Conservation (phyloP, 2,888 invertebrate species). For the Pilophorus perplexus region DNA sequence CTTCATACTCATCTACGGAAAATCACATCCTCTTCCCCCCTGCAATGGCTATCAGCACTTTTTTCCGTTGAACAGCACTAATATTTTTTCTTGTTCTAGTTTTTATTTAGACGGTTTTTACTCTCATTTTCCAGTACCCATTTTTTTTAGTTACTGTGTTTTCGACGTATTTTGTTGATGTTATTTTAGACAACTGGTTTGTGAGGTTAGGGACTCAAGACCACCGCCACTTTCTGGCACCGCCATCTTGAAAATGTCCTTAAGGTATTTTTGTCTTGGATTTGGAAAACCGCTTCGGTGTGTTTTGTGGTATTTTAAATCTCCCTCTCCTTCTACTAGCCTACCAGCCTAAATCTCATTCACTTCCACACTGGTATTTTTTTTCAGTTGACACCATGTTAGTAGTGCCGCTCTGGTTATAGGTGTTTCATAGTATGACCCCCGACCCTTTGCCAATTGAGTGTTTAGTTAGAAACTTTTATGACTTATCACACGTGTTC, state of each 20-base stretch:
- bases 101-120: conserved; percentile 1
- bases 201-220: conserved; percentile 39
- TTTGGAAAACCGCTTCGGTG: conserved; percentile 35
- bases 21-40: neutral
- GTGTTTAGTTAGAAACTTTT: too few species aligned
- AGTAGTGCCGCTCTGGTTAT: too few species aligned
- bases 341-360: too few species aligned
- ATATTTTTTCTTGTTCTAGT: conserved; percentile 5
- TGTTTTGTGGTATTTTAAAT: conserved; percentile 21
- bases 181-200: conserved; percentile 40
- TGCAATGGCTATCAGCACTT: conserved; percentile 34
- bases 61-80: conserved; percentile 6
- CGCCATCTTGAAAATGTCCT: conserved; percentile 47
- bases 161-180: conserved; percentile 33
- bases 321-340: too few species aligned
- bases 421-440: too few species aligned
- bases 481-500: too few species aligned
- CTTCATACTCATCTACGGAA: neutral
- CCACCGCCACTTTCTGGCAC: conserved; percentile 41
- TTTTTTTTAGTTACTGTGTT: conserved; percentile 6
- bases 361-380: too few species aligned
- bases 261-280: too few species aligned
- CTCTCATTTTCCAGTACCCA: too few species aligned
- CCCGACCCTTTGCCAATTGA: too few species aligned
- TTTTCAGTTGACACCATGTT: too few species aligned